phyloP scores from a whole-genome alignment of 2,888 invertebrate species.

The Cotesia congregata region DNA sequence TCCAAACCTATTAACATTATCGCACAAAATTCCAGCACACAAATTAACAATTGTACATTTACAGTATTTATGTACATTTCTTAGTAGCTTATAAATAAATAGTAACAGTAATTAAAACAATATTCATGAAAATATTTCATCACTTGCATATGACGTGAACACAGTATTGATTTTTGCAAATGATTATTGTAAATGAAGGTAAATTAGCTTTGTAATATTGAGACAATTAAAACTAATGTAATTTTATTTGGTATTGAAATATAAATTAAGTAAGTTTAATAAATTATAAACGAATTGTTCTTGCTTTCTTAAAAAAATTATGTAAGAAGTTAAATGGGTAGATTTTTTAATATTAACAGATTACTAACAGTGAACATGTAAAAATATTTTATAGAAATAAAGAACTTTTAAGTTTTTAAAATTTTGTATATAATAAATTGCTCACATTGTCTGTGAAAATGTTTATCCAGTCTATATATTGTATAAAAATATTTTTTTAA shows the following conservation, averaged over 20 bases:
- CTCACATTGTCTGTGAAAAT: too few relatives aligned
- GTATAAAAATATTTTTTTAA: too few relatives aligned
- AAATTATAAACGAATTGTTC: too few relatives aligned
- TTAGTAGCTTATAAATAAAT: too few relatives aligned
- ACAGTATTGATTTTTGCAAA: constrained; percentile 44
- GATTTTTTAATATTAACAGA: too few relatives aligned
- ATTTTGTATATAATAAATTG: too few relatives aligned
- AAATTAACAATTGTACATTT: constrained; percentile 47
- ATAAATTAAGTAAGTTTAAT: constrained; percentile 50
- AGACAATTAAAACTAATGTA: constrained; percentile 47
- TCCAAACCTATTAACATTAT: constrained; percentile 48
- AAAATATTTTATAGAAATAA: too few relatives aligned
- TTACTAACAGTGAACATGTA: too few relatives aligned
- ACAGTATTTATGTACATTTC: constrained; percentile 44
- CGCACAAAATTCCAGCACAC: constrained; percentile 50
- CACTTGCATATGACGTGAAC: constrained; percentile 48
- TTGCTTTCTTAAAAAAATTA: too few relatives aligned
- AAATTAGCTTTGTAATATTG: constrained; percentile 45
- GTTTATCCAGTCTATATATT: too few relatives aligned
- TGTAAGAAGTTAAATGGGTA: too few relatives aligned
- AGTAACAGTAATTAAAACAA: not conserved
- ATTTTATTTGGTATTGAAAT: constrained; percentile 54
- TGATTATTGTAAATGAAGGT: constrained; percentile 47
- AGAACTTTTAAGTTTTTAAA: too few relatives aligned
- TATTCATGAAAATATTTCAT: constrained; percentile 51